Conservation (phyloP, 53 echinoderm and acorn worm genomes). For the Echinarachnius parma region DNA sequence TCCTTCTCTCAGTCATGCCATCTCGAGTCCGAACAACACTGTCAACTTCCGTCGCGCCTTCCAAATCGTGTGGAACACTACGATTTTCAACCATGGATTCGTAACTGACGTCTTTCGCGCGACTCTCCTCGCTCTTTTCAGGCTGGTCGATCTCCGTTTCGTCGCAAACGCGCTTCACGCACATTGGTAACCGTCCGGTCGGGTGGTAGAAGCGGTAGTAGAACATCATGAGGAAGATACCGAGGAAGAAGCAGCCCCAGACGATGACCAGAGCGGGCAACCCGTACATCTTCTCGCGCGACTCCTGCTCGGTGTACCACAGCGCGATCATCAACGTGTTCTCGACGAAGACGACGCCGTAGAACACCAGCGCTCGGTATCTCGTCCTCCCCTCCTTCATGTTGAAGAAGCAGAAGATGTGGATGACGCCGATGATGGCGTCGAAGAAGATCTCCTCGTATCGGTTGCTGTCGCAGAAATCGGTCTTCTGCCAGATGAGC, state of each 20-base stretch:
- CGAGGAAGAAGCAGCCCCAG: conserved; percentile 91
- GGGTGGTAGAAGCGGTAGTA: conserved; percentile 85
- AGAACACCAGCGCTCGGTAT: conserved; percentile 66
- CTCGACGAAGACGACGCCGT: conserved; percentile 66
- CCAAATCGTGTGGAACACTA: no score
- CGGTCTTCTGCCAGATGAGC: conserved; percentile 76
- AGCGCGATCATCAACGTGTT: conserved; percentile 80
- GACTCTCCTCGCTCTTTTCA: no score
- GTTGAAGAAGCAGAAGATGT: conserved; percentile 98
- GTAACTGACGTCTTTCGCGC: no score
- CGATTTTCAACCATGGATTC: no score
- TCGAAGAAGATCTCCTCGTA: conserved; percentile 90
- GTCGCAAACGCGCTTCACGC: no score
- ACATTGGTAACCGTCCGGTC: conserved; percentile 6
- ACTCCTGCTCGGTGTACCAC: conserved; percentile 70
- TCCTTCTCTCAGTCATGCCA: no score
- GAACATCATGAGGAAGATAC: conserved; percentile 66
- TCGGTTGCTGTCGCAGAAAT: conserved; percentile 75
- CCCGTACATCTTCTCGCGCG: conserved; percentile 52
- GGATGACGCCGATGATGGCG: conserved; percentile 77
- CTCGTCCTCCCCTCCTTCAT: conserved; percentile 90
- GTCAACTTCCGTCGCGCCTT: no score
- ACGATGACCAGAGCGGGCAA: conserved; percentile 72
- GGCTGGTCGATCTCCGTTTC: no score
- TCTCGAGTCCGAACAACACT: no score